Evolutionary conservation across 2,113 vertebrate species (phyloP), one percentile per base, ranked within the genome.

Genomic region (Aplodontia rufa): DNA sequence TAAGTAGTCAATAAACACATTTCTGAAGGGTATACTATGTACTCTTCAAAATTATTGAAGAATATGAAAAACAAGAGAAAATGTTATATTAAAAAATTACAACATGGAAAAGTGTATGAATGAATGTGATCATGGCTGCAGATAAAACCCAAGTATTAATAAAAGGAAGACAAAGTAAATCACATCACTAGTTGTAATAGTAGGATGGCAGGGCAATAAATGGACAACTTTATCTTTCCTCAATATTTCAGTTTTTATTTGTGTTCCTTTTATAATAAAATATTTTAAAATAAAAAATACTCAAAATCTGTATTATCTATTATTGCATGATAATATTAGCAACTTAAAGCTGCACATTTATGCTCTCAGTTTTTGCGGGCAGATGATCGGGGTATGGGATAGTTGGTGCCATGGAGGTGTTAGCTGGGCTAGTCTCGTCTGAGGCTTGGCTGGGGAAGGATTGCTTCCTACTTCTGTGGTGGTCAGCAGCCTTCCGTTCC

Each of bases 241-340:
- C 4, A 19, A 6, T 60, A 60, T 96, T 87, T 81, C 30, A 60
- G 19, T 87, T 92, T 85, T 87, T 96, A 68, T 85, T 94, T 96
- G 40, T 93, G 78, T 95, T 93, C 72, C 80, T 87, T 97, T 97
- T 91, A 40, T 93, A 97, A 96, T 97, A 95, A 97, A 96, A 64
- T 60, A 5, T 94, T 94, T 96, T 81, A 84, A 88, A 93, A n/a
- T 96, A 60, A 91, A 91, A 92, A 90, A 47, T n/a, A 45, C 60
- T 74, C 87, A 78, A 96, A 58, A 58, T 85, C 69, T 83, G 1
- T 74, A 30, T 71, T 64, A 32, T 24, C 24, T 55, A 0, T 85
- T 22, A 53, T 71, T 82, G 14, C 26, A 45, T n/a, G n/a, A n/a
- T 75, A 84, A 72, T 91, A 58, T 40, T 74, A 53, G 26, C n/a